Evolutionary conservation across 2,888 invertebrate genomes (phyloP), one percentile per base, ranked within the genome.

Genomic region (Temnothorax rugatulus): DNA sequence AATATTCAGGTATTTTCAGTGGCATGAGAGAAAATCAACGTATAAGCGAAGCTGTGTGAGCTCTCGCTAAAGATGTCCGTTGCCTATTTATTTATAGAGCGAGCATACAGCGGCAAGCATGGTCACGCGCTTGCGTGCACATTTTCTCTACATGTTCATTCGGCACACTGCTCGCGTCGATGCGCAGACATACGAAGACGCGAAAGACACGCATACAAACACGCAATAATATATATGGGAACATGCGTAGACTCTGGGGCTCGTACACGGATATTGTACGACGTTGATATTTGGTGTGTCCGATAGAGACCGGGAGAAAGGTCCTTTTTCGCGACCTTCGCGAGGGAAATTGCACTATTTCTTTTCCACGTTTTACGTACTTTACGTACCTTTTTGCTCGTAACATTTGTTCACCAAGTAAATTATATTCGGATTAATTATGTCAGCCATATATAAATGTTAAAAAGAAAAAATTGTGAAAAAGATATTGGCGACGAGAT

Each of bases 61-160:
- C 77, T 85, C 76, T 85, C 74, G 91, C 88, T 91, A 92, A 91
- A 93, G 91, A 92, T 92, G 92, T 93, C 91, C 92, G 92, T 92
- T 91, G 92, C 85, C 92, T 93, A 93, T 92, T 93, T 93, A 93
- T 93, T 93, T 93, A 93, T 93, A 93, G 93, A 92, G 90, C 90
- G 92, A 92, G 90, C 92, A 87, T 89, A 92, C 89, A 89, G 87
- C 84, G 89, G 90, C 84, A 89, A 89, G 89, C 88, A 90, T 88
- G 90, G 86, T 88, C 90, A 89, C 90, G 89, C 89, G 89, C 86
- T 90, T 87, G 81, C 86, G 66, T 64, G 84, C 83, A 44, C 41
- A 68, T 83, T 83, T 74, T 81, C 57, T 69, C 68, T 52, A 68
- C 52, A 84, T 61, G 44, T 66, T 47, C 82, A 57, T 71, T 57